Evolutionary conservation across 2,888 invertebrate genomes (phyloP), one percentile per base, ranked within the genome.

Genomic region (Drosophila multiciliata): DNA sequence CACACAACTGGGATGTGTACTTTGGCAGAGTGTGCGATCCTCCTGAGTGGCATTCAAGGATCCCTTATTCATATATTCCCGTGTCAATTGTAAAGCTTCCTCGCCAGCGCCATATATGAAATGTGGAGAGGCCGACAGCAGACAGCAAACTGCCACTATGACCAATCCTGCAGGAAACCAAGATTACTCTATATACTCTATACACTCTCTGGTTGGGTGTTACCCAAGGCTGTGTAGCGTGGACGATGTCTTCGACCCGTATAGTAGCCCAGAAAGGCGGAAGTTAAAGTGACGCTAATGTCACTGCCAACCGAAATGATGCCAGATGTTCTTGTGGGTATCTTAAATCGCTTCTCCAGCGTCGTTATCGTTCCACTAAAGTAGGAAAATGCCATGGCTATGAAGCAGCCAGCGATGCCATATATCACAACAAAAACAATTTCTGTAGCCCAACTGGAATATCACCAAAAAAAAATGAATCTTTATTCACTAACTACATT

Each of bases 221-320:
- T 82, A 93, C 93, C 93, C 66, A 95, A 92, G 5, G 95, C 95
- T 88, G 96, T 95, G 96, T 96, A 96, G 87, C 95, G 92, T 3
- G 96, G 96, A 70, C 96, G 94, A 92, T 96, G 96, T 60, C 95
- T 95, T 83, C 94, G 94, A 54, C 95, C 95, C 36, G 95, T 95
- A 91, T 96, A 96, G 91, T 96, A 96, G 60, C 95, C 95, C 63
- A 96, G 91, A 53, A 95, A 93, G 35, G 95, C 94, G 1, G 96
- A 95, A 38, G 95, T 94, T 66, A 96, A 93, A 54, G 96, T 92
- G 83, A 95, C 95, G 83, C 95, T 96, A 76, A 96, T 94, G 91
- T 96, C 96, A 91, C 96, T 96, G 20, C 96, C 96, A 58, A 96
- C 95, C 62, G 95, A 94, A 82, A 96, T 95, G 72, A 96, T 93